Conservation (phyloP, 2,797 vertebrate genomes). For the Synanceia verrucosa region DNA sequence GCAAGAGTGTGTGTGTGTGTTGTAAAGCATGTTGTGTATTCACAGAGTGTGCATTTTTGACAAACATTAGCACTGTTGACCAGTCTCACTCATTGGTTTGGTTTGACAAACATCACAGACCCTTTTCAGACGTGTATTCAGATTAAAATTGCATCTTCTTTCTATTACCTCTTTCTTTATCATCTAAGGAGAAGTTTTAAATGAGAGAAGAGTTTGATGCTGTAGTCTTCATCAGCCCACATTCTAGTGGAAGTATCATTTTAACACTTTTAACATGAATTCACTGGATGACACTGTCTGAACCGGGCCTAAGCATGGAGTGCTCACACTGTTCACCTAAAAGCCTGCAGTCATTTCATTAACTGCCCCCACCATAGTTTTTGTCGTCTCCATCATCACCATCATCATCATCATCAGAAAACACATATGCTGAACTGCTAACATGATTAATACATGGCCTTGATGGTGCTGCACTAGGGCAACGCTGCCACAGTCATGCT, state of each 20-base stretch:
- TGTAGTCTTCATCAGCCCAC: neutral
- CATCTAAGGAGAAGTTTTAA: neutral
- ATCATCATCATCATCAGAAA: conserved; percentile 59
- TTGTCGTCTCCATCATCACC: conserved; percentile 38
- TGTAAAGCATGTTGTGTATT: conserved; percentile 78
- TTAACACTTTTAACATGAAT: neutral
- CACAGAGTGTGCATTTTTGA: conserved; percentile 65
- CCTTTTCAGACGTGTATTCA: conserved; percentile 67
- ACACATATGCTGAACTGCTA: conserved; percentile 72
- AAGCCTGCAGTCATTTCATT: conserved; percentile 70
- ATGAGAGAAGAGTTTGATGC: neutral
- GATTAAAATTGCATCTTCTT: conserved; percentile 3
- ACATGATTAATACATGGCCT: conserved; percentile 71
- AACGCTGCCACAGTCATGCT: conserved; percentile 37
- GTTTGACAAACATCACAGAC: conserved; percentile 65
- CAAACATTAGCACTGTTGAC: conserved; percentile 52
- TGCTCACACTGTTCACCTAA: conserved; percentile 64
- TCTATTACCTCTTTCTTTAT: neutral
- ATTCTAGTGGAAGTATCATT: neutral
- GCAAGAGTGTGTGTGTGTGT: conserved; percentile 45
- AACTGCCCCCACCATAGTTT: conserved; percentile 42
- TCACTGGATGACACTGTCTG: conserved; percentile 57
- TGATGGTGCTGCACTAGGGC: conserved; percentile 57
- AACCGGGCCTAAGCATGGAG: conserved; percentile 79
- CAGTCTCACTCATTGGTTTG: conserved; percentile 58